Percentiles rank a stretch among this genome's conserved stretches.
These are phyloP conservation scores for Cheilosia scutellata DNA, from an alignment of 2,888 invertebrate species.

Conservation along the genomic window DNA sequence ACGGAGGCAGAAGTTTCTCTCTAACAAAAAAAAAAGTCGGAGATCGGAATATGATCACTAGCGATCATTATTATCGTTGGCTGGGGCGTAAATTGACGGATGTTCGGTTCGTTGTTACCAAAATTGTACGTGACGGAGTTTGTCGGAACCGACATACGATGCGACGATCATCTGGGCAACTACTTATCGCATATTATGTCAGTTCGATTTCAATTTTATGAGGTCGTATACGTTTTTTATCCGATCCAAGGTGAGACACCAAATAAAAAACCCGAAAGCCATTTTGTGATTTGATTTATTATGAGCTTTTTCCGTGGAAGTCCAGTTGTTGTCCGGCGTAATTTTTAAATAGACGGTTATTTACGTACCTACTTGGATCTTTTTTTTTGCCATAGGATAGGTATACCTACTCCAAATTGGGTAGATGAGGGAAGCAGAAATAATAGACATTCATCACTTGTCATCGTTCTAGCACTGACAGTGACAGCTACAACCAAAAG, in stretches of 20 bases:
- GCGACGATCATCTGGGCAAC: slow-evolving; percentile 67
- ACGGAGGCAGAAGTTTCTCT: slow-evolving; percentile 67
- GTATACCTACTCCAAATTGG: slow-evolving; percentile 28
- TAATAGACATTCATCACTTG: slow-evolving; percentile 69
- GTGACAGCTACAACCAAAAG: slow-evolving; percentile 43
- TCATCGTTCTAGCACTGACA: slow-evolving; percentile 42
- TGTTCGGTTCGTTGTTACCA: slow-evolving; percentile 69
- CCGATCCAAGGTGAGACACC: slow-evolving; percentile 55
- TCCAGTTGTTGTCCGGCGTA: slow-evolving; percentile 35
- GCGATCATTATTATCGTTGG: slow-evolving; percentile 59
- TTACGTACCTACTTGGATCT: slow-evolving; percentile 15
- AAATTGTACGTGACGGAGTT: slow-evolving; percentile 67
- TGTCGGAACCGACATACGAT: slow-evolving; percentile 34
- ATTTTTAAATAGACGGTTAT: slow-evolving; percentile 36
- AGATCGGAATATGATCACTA: slow-evolving; percentile 50
- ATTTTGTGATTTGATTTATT: slow-evolving; percentile 58
- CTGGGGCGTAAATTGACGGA: slow-evolving; percentile 75
- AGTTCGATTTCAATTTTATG: slow-evolving; percentile 70
- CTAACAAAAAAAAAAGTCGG: slow-evolving; percentile 11
- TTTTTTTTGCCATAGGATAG: background rate
- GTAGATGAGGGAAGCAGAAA: slow-evolving; percentile 30
- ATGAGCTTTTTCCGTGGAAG: slow-evolving; percentile 35
- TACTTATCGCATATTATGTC: slow-evolving; percentile 75
- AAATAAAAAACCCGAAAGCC: slow-evolving; percentile 5
- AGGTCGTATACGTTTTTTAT: slow-evolving; percentile 26